Evolutionary conservation across 1,140 invertebrate genomes (phyloP).

Genomic region (Trichomalopsis sarcophagae): DNA sequence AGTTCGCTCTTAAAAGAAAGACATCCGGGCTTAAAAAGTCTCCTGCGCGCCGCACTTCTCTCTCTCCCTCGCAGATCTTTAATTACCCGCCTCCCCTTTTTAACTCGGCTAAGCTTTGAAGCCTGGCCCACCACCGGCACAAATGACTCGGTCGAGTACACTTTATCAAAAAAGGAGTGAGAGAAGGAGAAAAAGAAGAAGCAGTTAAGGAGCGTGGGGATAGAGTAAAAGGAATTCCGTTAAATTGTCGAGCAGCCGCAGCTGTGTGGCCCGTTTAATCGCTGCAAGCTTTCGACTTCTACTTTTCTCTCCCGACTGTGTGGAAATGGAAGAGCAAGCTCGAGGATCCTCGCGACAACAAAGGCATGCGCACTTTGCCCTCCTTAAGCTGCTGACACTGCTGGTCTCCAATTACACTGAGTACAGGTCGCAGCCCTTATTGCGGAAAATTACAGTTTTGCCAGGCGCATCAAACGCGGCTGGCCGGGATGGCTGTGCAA

Average conservation of each 20-base stretch:
- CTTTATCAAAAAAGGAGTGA: conserved; percentile 24
- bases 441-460: conserved; percentile 1
- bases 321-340: background rate
- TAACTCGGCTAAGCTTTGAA: background rate
- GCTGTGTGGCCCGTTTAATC: background rate
- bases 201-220: background rate
- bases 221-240: conserved; percentile 4
- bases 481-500: no score
- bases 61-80: conserved; percentile 8
- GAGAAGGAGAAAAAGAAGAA: background rate
- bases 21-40: background rate
- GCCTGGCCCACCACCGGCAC: background rate
- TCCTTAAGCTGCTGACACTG: background rate
- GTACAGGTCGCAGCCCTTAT: background rate
- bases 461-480: background rate
- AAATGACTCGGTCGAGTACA: conserved; percentile 38
- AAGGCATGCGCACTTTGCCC: background rate
- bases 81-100: conserved; percentile 15
- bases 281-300: background rate
- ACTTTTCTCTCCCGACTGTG: background rate
- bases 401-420: conserved; percentile 24
- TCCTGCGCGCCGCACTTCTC: background rate
- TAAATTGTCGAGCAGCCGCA: conserved; percentile 12
- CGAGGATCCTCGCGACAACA: background rate
- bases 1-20: background rate